Percentiles rank a stretch among this genome's conserved stretches.
phyloP scores from a whole-genome alignment of 2,797 vertebrate species.

The Fundulus diaphanus region DNA sequence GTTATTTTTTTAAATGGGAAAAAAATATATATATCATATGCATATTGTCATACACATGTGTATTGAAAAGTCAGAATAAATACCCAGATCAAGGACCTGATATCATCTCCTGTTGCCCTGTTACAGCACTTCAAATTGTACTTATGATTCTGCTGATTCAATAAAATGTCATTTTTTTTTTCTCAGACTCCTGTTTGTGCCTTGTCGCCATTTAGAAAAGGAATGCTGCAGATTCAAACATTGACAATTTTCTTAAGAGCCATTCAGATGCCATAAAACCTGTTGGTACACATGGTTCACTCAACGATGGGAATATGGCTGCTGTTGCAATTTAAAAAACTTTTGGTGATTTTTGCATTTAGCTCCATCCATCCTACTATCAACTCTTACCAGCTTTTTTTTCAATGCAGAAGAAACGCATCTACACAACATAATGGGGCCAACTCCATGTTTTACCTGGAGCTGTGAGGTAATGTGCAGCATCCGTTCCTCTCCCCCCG shows the following conservation, averaged over 20 bases:
- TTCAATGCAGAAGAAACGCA: too few relatives aligned
- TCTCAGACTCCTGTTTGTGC: constrained; percentile 66
- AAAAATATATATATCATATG: constrained; percentile 68
- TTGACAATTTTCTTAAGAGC: too few relatives aligned
- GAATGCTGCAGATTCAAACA: not conserved
- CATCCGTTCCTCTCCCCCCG: too few relatives aligned
- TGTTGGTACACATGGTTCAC: not conserved
- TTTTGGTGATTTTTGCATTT: too few relatives aligned
- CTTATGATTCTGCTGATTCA: constrained; percentile 82
- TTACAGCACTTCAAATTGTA: constrained; percentile 83
- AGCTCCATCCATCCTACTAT: too few relatives aligned
- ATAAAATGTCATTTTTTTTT: constrained; percentile 85
- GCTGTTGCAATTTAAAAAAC: too few relatives aligned
- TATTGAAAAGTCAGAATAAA: constrained; percentile 67
- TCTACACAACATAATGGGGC: too few relatives aligned
- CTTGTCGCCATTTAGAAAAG: not conserved
- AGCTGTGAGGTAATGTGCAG: too few relatives aligned
- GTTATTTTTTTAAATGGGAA: constrained; percentile 64
- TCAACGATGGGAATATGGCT: not conserved
- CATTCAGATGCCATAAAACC: too few relatives aligned
- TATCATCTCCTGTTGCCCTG: constrained; percentile 77
- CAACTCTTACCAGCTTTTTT: too few relatives aligned
- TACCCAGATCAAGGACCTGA: constrained; percentile 75
- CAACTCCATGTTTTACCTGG: too few relatives aligned
- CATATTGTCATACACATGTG: constrained; percentile 68